Base-by-base conservation (phyloP, 2,797 vertebrate species). In the Phylloscopus collybita region DNA sequence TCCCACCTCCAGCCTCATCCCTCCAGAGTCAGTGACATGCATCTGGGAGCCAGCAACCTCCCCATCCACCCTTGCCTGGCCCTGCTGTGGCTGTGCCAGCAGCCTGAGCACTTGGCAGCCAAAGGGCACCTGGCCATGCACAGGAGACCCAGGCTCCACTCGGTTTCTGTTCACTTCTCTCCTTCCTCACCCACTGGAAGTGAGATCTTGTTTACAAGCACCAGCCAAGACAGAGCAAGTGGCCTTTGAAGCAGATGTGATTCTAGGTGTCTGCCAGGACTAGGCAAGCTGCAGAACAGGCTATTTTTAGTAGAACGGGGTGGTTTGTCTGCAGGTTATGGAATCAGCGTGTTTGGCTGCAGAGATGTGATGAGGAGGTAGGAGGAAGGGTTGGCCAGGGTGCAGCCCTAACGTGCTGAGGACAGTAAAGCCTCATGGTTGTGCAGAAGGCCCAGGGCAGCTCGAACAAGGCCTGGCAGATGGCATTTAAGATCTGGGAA, bases 1-100 rank as follows among this genome's bases (percentile, higher is more conserved):
- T 86, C 90, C 60, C 95, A 95, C 79, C 66, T 95, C 89, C 87
- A 86, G 75, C 87, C 76, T 97, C 91, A 92, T 95, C 87, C 49
- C 44, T 90, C 44, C 9, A 2, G 78, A 82, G 65, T 38, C 10
- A 1, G 47, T 59, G 76, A 69, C 70, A 16, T 36, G 34, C 59
- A 59, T 38, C 59, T 29, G 42, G 79, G 80, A 86, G 54, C 32
- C 82, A 84, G 76, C 4, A 13, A 56, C 82, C 60, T 86, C 27
- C 65, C 42, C 42, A 19, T 50, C 53, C 59, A 59, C 67, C 74
- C 14, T 45, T 34, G 45, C 56, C n/a, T 1, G 3, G 42, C 13
- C 30, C 36, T 2, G 1, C 50, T 0, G 5, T 54, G 72, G 34
- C 62, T 6, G 2, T 66, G 81, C 60, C 61, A 34, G 44, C 50